These are phyloP conservation scores for Noctua fimbriata DNA, from an alignment of 2,888 invertebrate genomes.

Conservation along the genomic window DNA sequence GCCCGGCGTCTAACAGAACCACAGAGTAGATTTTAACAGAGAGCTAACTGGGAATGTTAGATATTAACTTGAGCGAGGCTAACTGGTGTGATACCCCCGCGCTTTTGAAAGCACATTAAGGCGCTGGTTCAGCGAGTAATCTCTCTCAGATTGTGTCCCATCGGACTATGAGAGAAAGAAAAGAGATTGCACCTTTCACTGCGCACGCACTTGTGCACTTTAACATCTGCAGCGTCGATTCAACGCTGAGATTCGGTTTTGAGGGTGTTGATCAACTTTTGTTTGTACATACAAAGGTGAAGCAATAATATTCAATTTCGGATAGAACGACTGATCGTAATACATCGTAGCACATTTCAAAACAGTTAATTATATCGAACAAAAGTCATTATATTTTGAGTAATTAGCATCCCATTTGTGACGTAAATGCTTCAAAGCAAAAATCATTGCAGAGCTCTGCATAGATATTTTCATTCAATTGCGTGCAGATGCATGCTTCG, in stretches of 20 bases:
- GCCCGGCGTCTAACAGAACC: conserved; percentile 53
- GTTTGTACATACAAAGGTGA: not conserved
- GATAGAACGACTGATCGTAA: not conserved
- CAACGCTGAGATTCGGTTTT: not conserved
- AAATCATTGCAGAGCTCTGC: conserved; percentile 8
- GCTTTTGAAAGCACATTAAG: not conserved
- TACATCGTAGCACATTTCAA: not conserved
- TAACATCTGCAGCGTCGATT: not conserved
- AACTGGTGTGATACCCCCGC: not conserved
- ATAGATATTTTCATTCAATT: conserved; percentile 27
- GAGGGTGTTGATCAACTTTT: not conserved
- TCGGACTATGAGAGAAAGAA: not conserved
- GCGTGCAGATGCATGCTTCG: not conserved
- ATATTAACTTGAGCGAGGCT: not conserved
- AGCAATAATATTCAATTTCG: not conserved
- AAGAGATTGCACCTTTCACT: not conserved
- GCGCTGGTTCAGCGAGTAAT: not conserved
- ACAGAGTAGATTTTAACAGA: conserved; percentile 26
- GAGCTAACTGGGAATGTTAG: not conserved
- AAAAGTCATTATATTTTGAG: too few species aligned
- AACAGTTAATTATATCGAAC: not conserved
- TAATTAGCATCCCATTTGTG: not conserved
- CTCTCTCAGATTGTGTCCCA: not conserved
- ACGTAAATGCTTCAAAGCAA: not conserved
- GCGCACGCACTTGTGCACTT: not conserved